Percentiles rank a stretch among this genome's conserved stretches.
Conservation (phyloP, 2,888 invertebrate genomes). For the Athetis lepigone region DNA sequence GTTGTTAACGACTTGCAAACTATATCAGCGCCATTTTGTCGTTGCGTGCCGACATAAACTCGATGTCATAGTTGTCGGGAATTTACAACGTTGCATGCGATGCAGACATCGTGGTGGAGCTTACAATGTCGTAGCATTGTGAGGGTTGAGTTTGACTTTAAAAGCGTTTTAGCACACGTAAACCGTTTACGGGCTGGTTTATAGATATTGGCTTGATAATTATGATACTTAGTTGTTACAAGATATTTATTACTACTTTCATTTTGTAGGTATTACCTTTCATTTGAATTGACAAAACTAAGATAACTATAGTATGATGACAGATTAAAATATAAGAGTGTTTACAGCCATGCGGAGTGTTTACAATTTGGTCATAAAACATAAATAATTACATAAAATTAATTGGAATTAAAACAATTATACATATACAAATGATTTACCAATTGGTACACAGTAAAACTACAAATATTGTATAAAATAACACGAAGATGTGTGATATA, state of each 20-base stretch:
- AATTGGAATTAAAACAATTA: no score
- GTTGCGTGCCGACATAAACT: constrained; percentile 49
- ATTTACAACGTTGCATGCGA: constrained; percentile 57
- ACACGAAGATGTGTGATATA: no score
- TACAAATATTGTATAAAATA: no score
- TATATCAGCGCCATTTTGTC: constrained; percentile 39
- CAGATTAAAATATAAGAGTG: no score
- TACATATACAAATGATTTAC: no score
- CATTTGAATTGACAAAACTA: no score
- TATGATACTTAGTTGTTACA: background rate
- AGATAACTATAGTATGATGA: no score
- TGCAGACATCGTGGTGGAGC: constrained; percentile 13
- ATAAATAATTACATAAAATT: no score
- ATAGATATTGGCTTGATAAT: background rate
- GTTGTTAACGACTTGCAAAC: constrained; percentile 43
- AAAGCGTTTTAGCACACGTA: constrained; percentile 8
- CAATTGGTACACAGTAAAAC: no score
- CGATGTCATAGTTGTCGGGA: constrained; percentile 23
- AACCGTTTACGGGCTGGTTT: constrained; percentile 28
- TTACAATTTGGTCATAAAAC: no score
- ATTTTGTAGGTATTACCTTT: no score
- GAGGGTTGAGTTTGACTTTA: constrained; percentile 21
- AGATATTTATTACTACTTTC: background rate
- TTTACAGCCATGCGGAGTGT: no score
- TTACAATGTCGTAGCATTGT: constrained; percentile 35